Percentiles rank a stretch among this genome's conserved stretches.
phyloP scores from a whole-genome alignment of 2,888 invertebrate genomes.

The Branchipolynoe longqiensis region DNA sequence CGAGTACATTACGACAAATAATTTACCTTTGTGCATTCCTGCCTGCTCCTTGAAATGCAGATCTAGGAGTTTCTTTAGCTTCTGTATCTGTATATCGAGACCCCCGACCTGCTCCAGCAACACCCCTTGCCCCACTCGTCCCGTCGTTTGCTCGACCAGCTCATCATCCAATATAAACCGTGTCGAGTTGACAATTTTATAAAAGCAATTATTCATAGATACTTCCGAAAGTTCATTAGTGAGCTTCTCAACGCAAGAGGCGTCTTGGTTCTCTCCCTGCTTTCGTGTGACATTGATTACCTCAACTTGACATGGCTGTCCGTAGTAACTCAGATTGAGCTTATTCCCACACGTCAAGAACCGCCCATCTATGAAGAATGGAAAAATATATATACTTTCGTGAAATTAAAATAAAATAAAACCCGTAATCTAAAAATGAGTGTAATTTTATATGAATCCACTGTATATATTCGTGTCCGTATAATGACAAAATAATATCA shows the following conservation, averaged over 20 bases:
- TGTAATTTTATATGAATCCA: too few relatives aligned
- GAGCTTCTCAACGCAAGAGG: neutral
- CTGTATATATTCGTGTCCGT: too few relatives aligned
- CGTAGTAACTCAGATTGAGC: slow-evolving; percentile 16
- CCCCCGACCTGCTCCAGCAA: slow-evolving; percentile 35
- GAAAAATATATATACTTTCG: neutral
- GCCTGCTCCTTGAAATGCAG: slow-evolving; percentile 33
- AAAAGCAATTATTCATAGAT: neutral
- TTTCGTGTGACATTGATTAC: neutral
- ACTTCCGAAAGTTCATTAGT: neutral
- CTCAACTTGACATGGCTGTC: slow-evolving; percentile 48
- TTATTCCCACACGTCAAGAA: slow-evolving; percentile 1
- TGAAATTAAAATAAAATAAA: neutral
- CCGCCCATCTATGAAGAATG: slow-evolving; percentile 7
- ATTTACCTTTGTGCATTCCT: neutral
- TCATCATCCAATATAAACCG: neutral
- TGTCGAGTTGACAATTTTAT: neutral
- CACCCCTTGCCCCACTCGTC: neutral
- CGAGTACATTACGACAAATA: neutral
- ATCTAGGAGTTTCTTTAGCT: slow-evolving; percentile 34
- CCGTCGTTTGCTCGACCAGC: too few relatives aligned
- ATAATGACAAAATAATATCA: neutral
- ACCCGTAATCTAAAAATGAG: too few relatives aligned
- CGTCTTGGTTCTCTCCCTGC: neutral
- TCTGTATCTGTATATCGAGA: neutral